Base-by-base conservation (phyloP, 2,113 vertebrate species). In the Ginglymostoma cirratum region DNA sequence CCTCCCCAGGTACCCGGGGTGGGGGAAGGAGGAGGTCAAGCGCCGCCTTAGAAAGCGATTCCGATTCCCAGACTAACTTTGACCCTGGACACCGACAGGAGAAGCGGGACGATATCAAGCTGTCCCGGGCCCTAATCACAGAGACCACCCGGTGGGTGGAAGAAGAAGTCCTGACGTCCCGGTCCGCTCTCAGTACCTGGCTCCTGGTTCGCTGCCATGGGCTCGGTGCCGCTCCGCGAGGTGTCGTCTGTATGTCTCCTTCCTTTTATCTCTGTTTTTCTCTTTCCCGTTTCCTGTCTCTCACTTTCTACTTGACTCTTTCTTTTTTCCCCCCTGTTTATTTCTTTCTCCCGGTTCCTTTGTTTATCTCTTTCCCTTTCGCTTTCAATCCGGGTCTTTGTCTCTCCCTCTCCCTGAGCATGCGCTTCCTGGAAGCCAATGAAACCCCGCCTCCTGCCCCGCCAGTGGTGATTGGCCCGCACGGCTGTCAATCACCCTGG, bases 101-200 rank as follows among this genome's bases (percentile, higher is more conserved):
- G 8, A 12, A 76, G 27, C 72, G 23, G 2, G 30, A 30, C 10
- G 8, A 76, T 34, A n/a, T 8, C 30, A 1, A 10, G 72, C 30
- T 14, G 34, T 14, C 34, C 72, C 72, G 55, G 10, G 55, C 55
- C 55, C 69, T 23, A 27, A 27, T 70, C 27, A 34, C 72, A 21
- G 17, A 3, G n/a, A 3, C 76, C 2, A 0, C 34, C 78, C n/a
- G 2, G 3, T 1, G 3, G 34, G 7, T 0, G 24, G 24, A 34
- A 34, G 7, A 10, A 14, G 12, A 38, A 4, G 15, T n/a, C 38
- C 80, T 7, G 80, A 19, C 5, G n/a, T 19, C 80, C 78, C 15
- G 34, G 34, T 69, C 67, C 19, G 67, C 67, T n/a, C 30, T 19
- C 78, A 80, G n/a, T 83, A 83, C 80, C 80, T 83, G 80, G 19